phyloP scores from a whole-genome alignment of 64 coral and sea anemone genomes.

The Trachythela sp. region DNA sequence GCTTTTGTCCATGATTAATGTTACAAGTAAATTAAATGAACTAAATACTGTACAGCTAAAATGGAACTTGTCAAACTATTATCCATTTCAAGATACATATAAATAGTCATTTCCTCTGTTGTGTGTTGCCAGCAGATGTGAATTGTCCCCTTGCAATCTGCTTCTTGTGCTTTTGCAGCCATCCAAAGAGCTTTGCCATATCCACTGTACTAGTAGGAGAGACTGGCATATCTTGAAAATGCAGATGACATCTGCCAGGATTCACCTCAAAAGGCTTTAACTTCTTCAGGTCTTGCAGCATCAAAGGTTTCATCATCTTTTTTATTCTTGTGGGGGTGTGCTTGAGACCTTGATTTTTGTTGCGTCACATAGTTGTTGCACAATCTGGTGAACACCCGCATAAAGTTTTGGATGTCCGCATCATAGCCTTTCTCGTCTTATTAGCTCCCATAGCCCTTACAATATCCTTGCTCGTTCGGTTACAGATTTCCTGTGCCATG shows the following conservation, averaged over 20 bases:
- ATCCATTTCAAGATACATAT: background rate
- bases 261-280: background rate
- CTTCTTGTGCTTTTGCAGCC: conserved; percentile 41
- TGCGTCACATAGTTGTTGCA: conserved; percentile 1
- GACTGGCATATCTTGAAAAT: conserved; percentile 13
- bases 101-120: background rate
- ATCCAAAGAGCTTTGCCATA: background rate
- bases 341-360: background rate
- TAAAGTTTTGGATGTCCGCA: conserved; percentile 41
- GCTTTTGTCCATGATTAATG: background rate
- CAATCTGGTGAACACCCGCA: conserved; percentile 46
- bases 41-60: background rate
- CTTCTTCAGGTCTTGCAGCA: background rate
- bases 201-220: background rate
- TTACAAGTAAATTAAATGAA: background rate
- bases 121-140: background rate
- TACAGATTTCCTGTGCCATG: no score
- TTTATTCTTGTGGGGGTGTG: conserved; percentile 26
- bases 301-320: background rate
- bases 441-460: conserved; percentile 55
- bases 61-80: background rate
- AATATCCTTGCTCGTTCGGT: conserved; percentile 41
- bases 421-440: conserved; percentile 51
- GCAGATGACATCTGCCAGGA: background rate
- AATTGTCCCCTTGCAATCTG: background rate